These are phyloP conservation scores for Acrocephalus kingi DNA, from an alignment of 2,113 vertebrate species.

Conservation along the genomic window DNA sequence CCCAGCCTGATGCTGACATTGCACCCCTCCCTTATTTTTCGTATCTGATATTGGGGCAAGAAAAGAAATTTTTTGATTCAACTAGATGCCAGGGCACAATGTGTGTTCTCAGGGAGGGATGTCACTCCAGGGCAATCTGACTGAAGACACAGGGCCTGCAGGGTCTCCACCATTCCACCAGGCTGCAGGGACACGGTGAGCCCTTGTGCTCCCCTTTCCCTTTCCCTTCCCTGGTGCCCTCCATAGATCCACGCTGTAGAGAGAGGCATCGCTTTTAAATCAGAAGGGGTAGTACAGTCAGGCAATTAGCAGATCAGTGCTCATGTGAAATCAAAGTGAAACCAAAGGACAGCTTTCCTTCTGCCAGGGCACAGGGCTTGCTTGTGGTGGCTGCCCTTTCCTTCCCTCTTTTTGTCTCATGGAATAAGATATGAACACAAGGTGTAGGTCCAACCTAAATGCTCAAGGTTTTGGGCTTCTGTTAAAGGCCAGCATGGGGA, in stretches of 20 bases:
- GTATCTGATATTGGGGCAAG: neutral
- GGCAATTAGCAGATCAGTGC: neutral
- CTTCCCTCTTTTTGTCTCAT: neutral
- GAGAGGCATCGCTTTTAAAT: neutral
- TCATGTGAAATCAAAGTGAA: neutral
- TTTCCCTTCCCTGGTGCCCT: neutral
- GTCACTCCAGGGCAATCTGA: fast-evolving
- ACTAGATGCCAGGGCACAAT: fast-evolving
- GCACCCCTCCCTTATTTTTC: neutral
- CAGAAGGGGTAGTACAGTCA: neutral
- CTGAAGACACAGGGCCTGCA: neutral
- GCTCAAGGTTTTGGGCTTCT: neutral
- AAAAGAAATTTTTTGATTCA: neutral
- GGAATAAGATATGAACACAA: neutral
- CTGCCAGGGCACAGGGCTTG: neutral
- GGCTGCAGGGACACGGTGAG: neutral
- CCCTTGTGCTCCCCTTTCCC: neutral
- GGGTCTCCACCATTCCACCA: neutral
- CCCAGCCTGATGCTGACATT: neutral
- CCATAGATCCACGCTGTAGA: neutral
- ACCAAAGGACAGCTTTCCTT: neutral
- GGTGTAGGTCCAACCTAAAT: neutral
- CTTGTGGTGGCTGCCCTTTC: neutral
- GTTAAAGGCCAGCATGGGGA: neutral
- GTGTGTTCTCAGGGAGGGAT: neutral